Percentiles rank a stretch among this genome's conserved stretches.
These are phyloP conservation scores for Atherix ibis DNA, from an alignment of 2,888 invertebrate genomes.

Conservation along the genomic window DNA sequence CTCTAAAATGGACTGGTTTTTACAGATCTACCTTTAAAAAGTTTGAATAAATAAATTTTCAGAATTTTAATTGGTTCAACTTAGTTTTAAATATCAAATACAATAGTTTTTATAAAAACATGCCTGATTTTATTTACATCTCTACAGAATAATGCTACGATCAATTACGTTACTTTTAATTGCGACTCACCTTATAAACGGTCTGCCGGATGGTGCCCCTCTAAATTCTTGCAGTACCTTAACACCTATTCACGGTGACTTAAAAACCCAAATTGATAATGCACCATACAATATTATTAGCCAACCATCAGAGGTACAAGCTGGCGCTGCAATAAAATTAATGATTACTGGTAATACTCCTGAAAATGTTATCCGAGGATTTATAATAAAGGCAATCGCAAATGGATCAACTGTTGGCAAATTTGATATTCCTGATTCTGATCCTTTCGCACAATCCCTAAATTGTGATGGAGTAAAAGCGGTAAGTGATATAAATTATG, in stretches of 20 bases:
- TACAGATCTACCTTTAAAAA: no score
- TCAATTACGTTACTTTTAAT: no score
- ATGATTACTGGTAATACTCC: constrained; percentile 31
- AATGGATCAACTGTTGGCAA: constrained; percentile 44
- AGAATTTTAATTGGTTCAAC: no score
- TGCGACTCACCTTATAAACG: no score
- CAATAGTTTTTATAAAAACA: no score
- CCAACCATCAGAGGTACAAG: constrained; percentile 28
- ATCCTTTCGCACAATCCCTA: constrained; percentile 2
- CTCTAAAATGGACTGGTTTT: no score
- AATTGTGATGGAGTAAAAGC: constrained; percentile 6
- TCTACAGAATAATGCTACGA: no score
- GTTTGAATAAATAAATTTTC: no score
- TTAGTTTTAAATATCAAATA: no score
- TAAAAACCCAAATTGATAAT: no score
- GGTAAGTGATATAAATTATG: constrained; percentile 5
- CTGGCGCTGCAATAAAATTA: constrained; percentile 32
- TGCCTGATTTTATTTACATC: no score
- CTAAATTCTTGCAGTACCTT: constrained; percentile 45
- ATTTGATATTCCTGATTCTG: constrained; percentile 36
- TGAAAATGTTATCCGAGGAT: constrained; percentile 42
- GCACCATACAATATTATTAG: constrained; percentile 43
- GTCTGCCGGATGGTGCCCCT: constrained; percentile 51
- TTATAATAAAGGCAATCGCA: constrained; percentile 48
- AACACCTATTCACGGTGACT: constrained; percentile 47